Evolutionary conservation across 2,888 invertebrate species (phyloP).

Genomic region (Acronicta psi): DNA sequence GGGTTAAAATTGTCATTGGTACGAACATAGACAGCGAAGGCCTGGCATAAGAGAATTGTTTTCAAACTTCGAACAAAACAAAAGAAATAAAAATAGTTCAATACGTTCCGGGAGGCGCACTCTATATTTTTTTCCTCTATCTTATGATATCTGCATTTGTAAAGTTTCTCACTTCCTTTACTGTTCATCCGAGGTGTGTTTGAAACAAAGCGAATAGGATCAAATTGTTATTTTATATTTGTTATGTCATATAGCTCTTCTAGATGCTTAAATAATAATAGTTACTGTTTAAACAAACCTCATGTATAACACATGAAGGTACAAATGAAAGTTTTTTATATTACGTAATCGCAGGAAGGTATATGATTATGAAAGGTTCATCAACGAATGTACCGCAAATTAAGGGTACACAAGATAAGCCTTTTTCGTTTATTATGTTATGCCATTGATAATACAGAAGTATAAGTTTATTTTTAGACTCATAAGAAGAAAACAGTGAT

Average conservation of each 20-base stretch:
- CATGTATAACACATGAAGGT: no score
- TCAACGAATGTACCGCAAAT: constrained; percentile 14
- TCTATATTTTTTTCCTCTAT: constrained; percentile 12
- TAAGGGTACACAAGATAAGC: constrained; percentile 32
- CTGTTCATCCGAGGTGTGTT: constrained; percentile 11
- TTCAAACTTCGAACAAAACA: constrained; percentile 23
- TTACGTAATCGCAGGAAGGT: background rate
- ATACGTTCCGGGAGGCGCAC: constrained; percentile 18
- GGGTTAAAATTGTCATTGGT: constrained; percentile 10
- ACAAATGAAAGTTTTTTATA: no score
- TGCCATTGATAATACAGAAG: constrained; percentile 29
- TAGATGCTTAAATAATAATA: no score
- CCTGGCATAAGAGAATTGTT: constrained; percentile 29
- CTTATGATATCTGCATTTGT: constrained; percentile 39
- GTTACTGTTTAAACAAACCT: no score
- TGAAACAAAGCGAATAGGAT: background rate
- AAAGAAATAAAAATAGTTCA: constrained; percentile 32
- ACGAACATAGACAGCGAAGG: constrained; percentile 3
- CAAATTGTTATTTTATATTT: background rate
- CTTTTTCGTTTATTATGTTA: constrained; percentile 29
- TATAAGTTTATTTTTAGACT: constrained; percentile 10
- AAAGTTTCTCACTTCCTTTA: constrained; percentile 38
- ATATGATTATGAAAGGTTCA: background rate
- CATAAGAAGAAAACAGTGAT: no score
- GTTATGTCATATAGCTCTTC: no score